Evolutionary conservation across 2,113 vertebrate species (phyloP).

Genomic region (Benitochromis conjunctus): DNA sequence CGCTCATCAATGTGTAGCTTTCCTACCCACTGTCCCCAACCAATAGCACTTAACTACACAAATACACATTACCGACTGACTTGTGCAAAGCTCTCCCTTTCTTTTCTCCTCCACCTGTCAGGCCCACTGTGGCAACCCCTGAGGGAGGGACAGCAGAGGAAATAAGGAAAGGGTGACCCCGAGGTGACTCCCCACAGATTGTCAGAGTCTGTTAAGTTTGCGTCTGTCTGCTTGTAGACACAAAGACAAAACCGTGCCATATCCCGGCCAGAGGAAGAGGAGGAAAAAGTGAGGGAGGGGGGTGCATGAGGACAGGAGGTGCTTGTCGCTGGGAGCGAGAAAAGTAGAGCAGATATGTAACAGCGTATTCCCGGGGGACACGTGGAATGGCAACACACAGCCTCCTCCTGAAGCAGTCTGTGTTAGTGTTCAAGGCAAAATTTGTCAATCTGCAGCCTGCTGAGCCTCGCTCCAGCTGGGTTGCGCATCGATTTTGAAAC

Average conservation of each 20-base stretch:
- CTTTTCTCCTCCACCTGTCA: slow-evolving; percentile 17
- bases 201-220: slow-evolving; percentile 41
- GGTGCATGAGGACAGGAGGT: slow-evolving; percentile 2
- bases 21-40: not conserved
- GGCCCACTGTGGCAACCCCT: not conserved
- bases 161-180: slow-evolving; percentile 33
- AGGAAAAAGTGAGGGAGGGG: not conserved
- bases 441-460: slow-evolving; percentile 45
- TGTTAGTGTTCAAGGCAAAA: slow-evolving; percentile 48
- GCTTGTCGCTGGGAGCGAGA: slow-evolving; percentile 8
- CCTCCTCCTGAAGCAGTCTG: slow-evolving; percentile 39
- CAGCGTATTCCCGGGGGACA: slow-evolving; percentile 24
- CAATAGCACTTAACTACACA: not conserved
- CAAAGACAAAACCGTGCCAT: slow-evolving; percentile 29
- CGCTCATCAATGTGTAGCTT: not conserved
- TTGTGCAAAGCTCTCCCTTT: not conserved
- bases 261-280: not conserved
- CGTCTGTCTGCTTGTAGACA: slow-evolving; percentile 47
- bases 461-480: slow-evolving; percentile 41
- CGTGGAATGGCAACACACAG: slow-evolving; percentile 30
- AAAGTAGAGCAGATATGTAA: slow-evolving; percentile 50
- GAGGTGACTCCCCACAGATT: slow-evolving; percentile 48
- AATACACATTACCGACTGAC: not conserved
- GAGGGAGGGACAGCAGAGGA: slow-evolving; percentile 16
- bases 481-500: slow-evolving; percentile 52